Conservation (phyloP, 64 coral and sea anemone genomes). For the Platygyra sinensis region DNA sequence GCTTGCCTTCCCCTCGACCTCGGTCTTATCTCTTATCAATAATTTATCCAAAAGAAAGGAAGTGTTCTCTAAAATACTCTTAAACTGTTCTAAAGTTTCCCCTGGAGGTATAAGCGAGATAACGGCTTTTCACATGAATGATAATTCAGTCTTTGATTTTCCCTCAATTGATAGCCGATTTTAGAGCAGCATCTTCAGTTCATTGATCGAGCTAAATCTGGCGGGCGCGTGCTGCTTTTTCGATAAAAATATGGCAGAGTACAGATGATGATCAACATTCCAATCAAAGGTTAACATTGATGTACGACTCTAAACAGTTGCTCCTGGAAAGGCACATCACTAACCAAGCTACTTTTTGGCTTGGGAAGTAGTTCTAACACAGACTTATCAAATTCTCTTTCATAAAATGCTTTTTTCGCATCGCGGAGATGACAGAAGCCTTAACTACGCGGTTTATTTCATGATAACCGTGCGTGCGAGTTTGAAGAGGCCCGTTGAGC, state of each 20-base stretch:
- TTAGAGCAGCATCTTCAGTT: not conserved
- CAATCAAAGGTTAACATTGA: not conserved
- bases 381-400: not conserved
- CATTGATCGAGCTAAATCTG: not conserved
- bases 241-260: too few relatives aligned
- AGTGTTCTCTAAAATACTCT: not conserved
- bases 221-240: not conserved
- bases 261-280: not conserved
- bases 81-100: not conserved
- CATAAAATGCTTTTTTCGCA: not conserved
- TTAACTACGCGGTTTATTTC: not conserved
- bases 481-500: conserved; percentile 27
- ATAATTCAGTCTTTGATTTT: not conserved
- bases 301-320: not conserved
- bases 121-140: not conserved
- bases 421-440: not conserved
- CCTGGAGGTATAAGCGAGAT: not conserved
- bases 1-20: not conserved
- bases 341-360: not conserved
- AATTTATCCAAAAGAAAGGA: conserved; percentile 3
- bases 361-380: not conserved
- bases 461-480: conserved; percentile 11
- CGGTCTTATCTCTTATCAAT: not conserved
- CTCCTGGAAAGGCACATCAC: not conserved
- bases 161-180: not conserved